These are phyloP conservation scores for Zaprionus nigranus DNA, from an alignment of 1,140 invertebrate species.

Conservation along the genomic window DNA sequence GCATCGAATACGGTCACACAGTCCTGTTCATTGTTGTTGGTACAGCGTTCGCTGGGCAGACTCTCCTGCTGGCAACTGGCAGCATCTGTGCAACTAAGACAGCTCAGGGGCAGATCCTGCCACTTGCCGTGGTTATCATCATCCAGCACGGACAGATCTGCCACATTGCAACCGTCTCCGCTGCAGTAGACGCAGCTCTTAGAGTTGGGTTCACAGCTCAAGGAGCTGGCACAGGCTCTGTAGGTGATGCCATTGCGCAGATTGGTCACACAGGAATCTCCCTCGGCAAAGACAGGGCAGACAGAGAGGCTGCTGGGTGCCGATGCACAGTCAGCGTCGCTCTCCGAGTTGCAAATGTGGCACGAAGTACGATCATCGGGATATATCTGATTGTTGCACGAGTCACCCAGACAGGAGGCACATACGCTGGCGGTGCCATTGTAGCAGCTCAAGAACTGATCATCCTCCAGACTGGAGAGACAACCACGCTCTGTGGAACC, in stretches of 20 bases:
- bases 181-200: slow-evolving; percentile 63
- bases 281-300: slow-evolving; percentile 56
- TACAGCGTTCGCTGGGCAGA: slow-evolving; percentile 24
- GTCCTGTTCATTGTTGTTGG: slow-evolving; percentile 75
- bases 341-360: slow-evolving; percentile 71
- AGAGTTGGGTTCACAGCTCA: slow-evolving; percentile 62
- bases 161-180: slow-evolving; percentile 68
- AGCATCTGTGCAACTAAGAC: slow-evolving; percentile 50
- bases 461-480: slow-evolving; percentile 67
- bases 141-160: slow-evolving; percentile 44
- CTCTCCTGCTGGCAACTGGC: slow-evolving; percentile 26
- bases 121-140: slow-evolving; percentile 78
- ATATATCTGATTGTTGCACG: slow-evolving; percentile 63
- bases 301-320: slow-evolving; percentile 56
- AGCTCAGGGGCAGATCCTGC: slow-evolving; percentile 77
- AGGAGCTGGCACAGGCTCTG: slow-evolving; percentile 57
- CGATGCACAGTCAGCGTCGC: slow-evolving; percentile 51
- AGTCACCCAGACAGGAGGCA: slow-evolving; percentile 52
- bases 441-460: slow-evolving; percentile 72
- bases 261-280: slow-evolving; percentile 70
- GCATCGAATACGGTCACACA: slow-evolving; percentile 71
- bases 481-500: slow-evolving; percentile 78
- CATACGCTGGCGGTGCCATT: slow-evolving; percentile 66
- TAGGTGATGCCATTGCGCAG: slow-evolving; percentile 62
- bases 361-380: slow-evolving; percentile 60